Evolutionary conservation across 2,888 invertebrate genomes (phyloP), one percentile per base, ranked within the genome.

Genomic region (Euphydryas editha): DNA sequence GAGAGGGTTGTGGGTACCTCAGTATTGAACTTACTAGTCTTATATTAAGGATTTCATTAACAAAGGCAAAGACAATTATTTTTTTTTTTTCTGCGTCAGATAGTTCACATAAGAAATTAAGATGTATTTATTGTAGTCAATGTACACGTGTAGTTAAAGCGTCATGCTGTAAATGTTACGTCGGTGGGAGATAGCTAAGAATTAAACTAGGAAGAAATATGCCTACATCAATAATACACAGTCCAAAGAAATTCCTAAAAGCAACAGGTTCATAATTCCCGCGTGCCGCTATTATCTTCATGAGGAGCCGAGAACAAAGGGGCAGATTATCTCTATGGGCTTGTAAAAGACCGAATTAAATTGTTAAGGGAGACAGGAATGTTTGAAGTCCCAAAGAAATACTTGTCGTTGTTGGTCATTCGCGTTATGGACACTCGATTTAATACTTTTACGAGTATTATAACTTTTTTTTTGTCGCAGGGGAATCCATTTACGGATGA

Each of bases 261-360:
- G 18, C 72, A 59, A 72, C 72, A 76, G 77, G 80, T 81, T 81
- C 79, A 85, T 84, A 85, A 83, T 76, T 83, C 75, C 65, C 64
- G 68, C 69, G 65, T 71, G 72, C 78, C 75, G 72, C 59, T 72
- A 81, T 77, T 81, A 85, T 81, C 80, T 90, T 89, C 90, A 90
- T 88, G 89, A 88, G 82, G 80, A 78, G 75, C 74, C 68, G 70
- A 69, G 78, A 85, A 90, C 90, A 88, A 90, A 89, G 86, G 84
- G 62, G 73, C 59, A 82, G 87, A 87, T 88, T 81, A 88, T 88
- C 88, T 82, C 70, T 72, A 71, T 49, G 59, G 66, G 73, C 79
- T 78, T 79, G 81, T 85, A 85, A 87, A 86, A 81, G 85, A 76
- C 82, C 84, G 81, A 90, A 90, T 88, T 87, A 88, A 88, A 88